Evolutionary conservation across 2,888 invertebrate species (phyloP).

Genomic region (Ceraclea dissimilis): DNA sequence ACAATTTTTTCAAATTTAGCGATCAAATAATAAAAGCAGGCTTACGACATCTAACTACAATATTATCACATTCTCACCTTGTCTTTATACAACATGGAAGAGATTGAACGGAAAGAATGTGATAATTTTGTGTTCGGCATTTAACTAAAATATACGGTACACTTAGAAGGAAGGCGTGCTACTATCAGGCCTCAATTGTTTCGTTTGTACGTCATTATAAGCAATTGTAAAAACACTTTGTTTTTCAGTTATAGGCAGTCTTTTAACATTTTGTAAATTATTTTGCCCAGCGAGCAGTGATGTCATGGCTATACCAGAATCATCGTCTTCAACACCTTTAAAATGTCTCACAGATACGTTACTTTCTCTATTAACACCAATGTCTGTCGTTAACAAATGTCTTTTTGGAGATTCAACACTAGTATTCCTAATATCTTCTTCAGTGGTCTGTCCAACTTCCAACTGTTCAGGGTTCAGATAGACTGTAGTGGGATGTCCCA

Average conservation of each 20-base stretch:
- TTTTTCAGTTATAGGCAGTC: constrained; percentile 71
- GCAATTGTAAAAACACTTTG: constrained; percentile 91
- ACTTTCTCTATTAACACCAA: constrained; percentile 32
- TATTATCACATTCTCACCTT: too few species aligned
- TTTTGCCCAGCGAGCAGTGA: constrained; percentile 45
- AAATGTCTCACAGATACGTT: constrained; percentile 24
- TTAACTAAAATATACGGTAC: too few species aligned
- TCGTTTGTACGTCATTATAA: constrained; percentile 83
- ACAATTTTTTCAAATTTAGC: too few species aligned
- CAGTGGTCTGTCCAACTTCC: constrained; percentile 6
- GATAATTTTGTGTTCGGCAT: too few species aligned
- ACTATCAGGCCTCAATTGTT: constrained; percentile 72
- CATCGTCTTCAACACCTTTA: constrained; percentile 55
- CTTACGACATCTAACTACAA: too few species aligned
- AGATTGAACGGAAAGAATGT: too few species aligned
- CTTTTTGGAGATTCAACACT: constrained; percentile 45
- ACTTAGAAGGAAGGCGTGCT: constrained; percentile 59
- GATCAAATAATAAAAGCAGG: too few species aligned
- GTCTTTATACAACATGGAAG: too few species aligned
- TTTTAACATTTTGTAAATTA: constrained; percentile 44
- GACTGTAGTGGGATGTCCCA: constrained; percentile 38
- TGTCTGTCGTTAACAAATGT: constrained; percentile 43
- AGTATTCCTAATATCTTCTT: constrained; percentile 34
- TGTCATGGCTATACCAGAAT: constrained; percentile 72
- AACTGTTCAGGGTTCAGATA: constrained; percentile 29